Evolutionary conservation across 2,113 vertebrate species (phyloP).

Genomic region (Triplophysa dalaica): DNA sequence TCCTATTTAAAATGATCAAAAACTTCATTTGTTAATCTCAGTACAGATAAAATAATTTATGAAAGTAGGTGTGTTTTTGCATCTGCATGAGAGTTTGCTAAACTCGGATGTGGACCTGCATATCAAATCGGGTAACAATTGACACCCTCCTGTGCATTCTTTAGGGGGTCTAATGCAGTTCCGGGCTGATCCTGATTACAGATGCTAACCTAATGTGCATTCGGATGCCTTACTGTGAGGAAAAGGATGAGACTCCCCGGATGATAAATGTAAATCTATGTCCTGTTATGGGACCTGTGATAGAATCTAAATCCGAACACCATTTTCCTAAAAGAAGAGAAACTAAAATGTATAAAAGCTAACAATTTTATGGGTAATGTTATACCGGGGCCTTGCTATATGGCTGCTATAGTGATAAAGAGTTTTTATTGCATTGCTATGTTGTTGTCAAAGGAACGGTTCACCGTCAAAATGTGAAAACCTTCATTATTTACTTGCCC

Average conservation of each 20-base stretch:
- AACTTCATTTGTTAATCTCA: neutral
- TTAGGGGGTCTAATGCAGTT: conserved; percentile 13
- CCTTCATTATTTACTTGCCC: too few relatives aligned
- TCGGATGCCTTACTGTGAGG: neutral
- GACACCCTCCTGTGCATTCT: neutral
- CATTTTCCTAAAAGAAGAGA: neutral
- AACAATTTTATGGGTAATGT: too few relatives aligned
- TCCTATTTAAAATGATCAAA: conserved; percentile 20
- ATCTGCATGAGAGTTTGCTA: conserved; percentile 12
- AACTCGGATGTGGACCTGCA: conserved; percentile 21
- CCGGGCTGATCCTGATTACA: conserved; percentile 1
- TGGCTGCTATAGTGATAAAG: too few relatives aligned
- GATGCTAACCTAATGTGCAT: conserved; percentile 4
- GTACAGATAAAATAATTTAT: neutral
- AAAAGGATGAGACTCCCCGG: neutral
- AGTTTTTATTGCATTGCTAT: too few relatives aligned
- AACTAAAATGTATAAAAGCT: neutral
- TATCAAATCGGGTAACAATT: conserved; percentile 25
- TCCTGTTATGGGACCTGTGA: neutral
- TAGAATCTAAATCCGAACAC: neutral
- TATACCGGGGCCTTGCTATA: too few relatives aligned
- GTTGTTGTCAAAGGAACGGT: too few relatives aligned
- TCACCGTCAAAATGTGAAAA: too few relatives aligned
- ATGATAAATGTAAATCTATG: neutral
- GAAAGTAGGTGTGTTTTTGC: neutral